Evolutionary conservation across 2,888 invertebrate species (phyloP), one percentile per base, ranked within the genome.

Genomic region (Ectobius pallidus): DNA sequence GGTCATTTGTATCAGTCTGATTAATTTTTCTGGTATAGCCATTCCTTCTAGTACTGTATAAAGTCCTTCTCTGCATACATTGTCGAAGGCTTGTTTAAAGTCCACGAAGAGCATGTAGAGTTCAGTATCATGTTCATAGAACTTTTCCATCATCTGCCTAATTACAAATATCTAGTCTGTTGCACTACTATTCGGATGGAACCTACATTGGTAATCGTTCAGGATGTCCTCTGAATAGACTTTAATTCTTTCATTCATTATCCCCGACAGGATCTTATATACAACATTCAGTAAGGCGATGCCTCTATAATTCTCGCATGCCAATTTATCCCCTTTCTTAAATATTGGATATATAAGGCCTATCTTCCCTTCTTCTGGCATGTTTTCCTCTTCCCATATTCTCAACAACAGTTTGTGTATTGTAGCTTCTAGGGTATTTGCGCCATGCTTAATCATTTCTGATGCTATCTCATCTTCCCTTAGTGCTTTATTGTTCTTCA

Each of bases 201-300:
- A 58, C 3, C 27, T 16, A 27, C 58, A 58, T 3, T 58, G 58
- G 27, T 58, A 27, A 7, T 58, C 58, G 3, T 27, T 27, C 9
- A 58, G n/a, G 58, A 58, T 22, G 22, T 58, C 27, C 58, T 58
- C 58, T 14, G 30, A 2, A 27, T 27, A 14, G 27, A 2, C 16
- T 1, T 58, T 58, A 7, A 27, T 7, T 58, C 11, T 30, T 9
- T n/a, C 27, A 7, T 25, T 7, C n/a, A 58, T n/a, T 6, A 58
- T 58, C 4, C 3, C n/a, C 1, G 58, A 30, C 4, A 58, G 22
- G 2, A 58, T 14, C 11, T 58, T 58, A 16, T 58, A 58, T 9
- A 20, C 27, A 58, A 58, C 58, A 30, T 58, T 25, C 22, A 58
- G 58, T 25, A 58, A 14, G 22, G 58, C n/a, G n/a, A 52, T 52